Base-by-base conservation (phyloP, 1,140 invertebrate species). In the Stenopsyche tienmushanensis region DNA sequence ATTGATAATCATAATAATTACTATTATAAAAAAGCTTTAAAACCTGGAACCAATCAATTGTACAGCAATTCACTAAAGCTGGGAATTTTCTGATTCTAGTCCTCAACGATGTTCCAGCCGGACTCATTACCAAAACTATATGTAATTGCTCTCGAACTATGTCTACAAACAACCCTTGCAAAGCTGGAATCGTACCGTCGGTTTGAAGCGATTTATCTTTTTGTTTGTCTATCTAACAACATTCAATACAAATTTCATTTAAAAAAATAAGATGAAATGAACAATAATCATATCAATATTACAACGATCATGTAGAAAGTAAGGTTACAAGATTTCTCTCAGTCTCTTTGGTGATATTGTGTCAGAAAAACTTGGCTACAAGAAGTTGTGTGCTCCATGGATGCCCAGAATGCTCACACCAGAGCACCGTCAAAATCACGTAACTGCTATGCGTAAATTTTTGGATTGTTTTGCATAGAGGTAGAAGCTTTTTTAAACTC, bases 1-100 rank as follows among this genome's bases (percentile, higher is more conserved):
- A 57, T 42, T 23, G 13, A 15, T 7, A 3, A 53, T n/a, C n/a
- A n/a, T n/a, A n/a, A n/a, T n/a, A n/a, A n/a, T n/a, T n/a, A 25
- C 1, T 57, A 10, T 10, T 47, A 47, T 9, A 47, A 47, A 8
- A 47, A 8, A 47, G 3, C 15, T 52, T 23, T 9, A 23, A n/a
- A 79, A 93, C 93, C 83, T 97, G 93, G 78, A 98, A 94, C 96
- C 95, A 98, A 80, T 98, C 93, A 67, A 98, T 97, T 0, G 95
- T 97, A 74, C 96, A 98, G 74, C 95, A 97, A 76, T 97, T 98
- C 20, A 98, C 92, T 23, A 98, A 84, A 0, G 94, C 91, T 0
- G 95, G 96, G 77, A 97, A 99, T 76, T 94, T 97, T 62, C 94
- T 82, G 10, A 98, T 88, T 49, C 93, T 83, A 73, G 89, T 93